These are phyloP conservation scores for Oscheius sp. DNA, from an alignment of 1,140 invertebrate species.

Conservation along the genomic window DNA sequence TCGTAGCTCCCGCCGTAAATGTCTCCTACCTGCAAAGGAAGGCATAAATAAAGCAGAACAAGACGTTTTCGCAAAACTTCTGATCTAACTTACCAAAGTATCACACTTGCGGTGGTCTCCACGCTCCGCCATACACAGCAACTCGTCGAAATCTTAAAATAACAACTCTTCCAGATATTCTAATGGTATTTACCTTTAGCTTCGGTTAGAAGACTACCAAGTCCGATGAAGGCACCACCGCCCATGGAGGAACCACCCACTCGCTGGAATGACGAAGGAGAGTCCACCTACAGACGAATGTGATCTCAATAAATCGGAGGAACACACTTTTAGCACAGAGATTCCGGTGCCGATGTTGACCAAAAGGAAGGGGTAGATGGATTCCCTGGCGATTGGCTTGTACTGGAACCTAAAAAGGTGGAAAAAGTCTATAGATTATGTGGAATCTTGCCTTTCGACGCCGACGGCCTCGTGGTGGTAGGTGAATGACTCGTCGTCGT, in stretches of 20 bases:
- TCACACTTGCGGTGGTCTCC: constrained; percentile 32
- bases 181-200: constrained; percentile 18
- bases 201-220: constrained; percentile 27
- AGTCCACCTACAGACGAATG: no score
- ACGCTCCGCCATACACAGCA: constrained; percentile 23
- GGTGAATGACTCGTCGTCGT: constrained; percentile 39
- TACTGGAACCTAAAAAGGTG: constrained; percentile 32
- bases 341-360: constrained; percentile 41
- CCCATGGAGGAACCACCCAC: constrained; percentile 38
- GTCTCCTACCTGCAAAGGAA: constrained; percentile 14
- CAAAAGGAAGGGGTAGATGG: constrained; percentile 34
- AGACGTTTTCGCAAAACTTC: not conserved
- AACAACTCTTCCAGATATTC: not conserved
- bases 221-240: constrained; percentile 36
- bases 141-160: constrained; percentile 34
- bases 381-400: constrained; percentile 13
- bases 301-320: not conserved
- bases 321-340: constrained; percentile 32
- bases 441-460: constrained; percentile 21
- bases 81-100: constrained; percentile 14
- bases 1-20: constrained; percentile 34
- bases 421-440: not conserved
- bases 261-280: constrained; percentile 24
- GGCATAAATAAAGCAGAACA: not conserved
- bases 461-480: constrained; percentile 37